A percentile compares a stretch with the other conserved stretches of the same genome.
Conservation (phyloP, 2,113 vertebrate species). For the Loxodonta africana region DNA sequence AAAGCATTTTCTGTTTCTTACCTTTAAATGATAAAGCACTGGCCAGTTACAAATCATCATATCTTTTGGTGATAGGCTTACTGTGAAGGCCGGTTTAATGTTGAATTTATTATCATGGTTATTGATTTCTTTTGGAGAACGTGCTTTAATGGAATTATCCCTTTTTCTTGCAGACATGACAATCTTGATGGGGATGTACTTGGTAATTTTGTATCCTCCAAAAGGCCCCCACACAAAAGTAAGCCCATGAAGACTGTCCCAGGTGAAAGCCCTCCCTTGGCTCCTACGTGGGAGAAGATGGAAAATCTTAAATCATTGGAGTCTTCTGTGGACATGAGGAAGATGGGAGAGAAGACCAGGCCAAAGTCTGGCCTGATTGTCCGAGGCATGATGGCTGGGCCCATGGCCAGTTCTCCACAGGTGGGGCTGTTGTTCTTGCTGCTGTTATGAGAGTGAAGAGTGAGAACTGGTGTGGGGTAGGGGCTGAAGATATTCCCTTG, state of each 20-base stretch:
- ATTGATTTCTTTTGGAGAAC: not conserved
- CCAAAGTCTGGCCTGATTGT: slow-evolving; percentile 88
- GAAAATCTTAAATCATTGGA: slow-evolving; percentile 75
- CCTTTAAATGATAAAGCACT: not conserved
- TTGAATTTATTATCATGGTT: not conserved
- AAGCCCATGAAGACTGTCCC: slow-evolving; percentile 66
- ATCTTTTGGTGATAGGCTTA: not conserved
- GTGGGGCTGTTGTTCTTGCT: slow-evolving; percentile 88
- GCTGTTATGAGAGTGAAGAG: not conserved
- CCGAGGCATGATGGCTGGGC: slow-evolving; percentile 93
- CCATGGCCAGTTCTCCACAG: slow-evolving; percentile 89
- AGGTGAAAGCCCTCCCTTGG: not conserved
- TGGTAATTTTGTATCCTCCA: slow-evolving; percentile 74
- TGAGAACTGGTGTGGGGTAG: not conserved
- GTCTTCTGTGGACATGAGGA: slow-evolving; percentile 79
- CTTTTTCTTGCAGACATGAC: slow-evolving; percentile 83
- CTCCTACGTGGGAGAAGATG: slow-evolving; percentile 80
- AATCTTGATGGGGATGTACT: slow-evolving; percentile 62
- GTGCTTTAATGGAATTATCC: slow-evolving; percentile 19
- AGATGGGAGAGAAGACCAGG: slow-evolving; percentile 84
- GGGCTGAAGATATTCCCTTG: not conserved
- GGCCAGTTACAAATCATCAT: not conserved
- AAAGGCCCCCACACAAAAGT: slow-evolving; percentile 77
- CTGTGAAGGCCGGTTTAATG: not conserved
- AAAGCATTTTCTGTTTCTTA: not conserved